These are phyloP conservation scores for Sylvilagus floridanus DNA, from an alignment of 2,797 vertebrate species.

Conservation along the genomic window DNA sequence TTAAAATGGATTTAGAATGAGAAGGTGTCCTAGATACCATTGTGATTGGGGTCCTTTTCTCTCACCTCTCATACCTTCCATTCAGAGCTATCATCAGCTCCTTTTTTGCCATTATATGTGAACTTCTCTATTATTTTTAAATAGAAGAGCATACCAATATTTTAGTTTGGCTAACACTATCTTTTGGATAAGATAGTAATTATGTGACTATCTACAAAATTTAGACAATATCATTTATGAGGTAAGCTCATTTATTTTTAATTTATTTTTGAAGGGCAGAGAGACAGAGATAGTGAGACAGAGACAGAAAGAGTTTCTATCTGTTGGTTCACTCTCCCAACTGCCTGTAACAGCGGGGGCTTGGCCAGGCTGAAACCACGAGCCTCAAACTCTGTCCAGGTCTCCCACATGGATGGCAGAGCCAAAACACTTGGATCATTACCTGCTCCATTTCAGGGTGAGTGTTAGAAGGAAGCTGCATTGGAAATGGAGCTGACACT, in stretches of 20 bases:
- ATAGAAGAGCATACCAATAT: background rate
- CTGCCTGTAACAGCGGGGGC: no score
- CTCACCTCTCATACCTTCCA: background rate
- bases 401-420: no score
- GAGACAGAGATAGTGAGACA: no score
- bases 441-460: no score
- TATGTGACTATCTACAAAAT: background rate
- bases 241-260: background rate
- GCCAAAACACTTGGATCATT: no score
- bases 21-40: background rate
- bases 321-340: no score
- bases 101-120: background rate
- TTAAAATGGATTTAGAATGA: background rate
- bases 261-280: no score
- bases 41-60: background rate
- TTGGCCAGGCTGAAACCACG: no score
- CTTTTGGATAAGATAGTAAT: background rate
- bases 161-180: background rate
- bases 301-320: no score
- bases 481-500: no score
- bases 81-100: background rate
- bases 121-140: constrained; percentile 27
- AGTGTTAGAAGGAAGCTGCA: no score
- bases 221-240: background rate
- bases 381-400: no score